phyloP scores from a whole-genome alignment of 2,888 invertebrate genomes.

The Ectemnius cavifrons region DNA sequence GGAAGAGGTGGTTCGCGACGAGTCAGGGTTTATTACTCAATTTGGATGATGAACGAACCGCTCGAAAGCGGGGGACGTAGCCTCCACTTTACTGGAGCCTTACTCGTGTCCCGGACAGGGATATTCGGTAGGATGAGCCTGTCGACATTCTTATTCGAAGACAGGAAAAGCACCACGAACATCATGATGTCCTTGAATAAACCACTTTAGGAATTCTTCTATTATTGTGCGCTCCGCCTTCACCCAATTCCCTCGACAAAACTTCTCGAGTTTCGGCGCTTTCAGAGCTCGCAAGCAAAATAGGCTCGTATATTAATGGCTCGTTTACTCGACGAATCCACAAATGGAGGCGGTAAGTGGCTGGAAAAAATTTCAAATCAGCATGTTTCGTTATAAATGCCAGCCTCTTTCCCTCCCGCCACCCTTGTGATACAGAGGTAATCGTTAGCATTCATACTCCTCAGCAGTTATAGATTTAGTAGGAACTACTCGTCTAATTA shows the following conservation, averaged over 20 bases:
- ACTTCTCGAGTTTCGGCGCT: no score
- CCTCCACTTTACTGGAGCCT: slow-evolving; percentile 14
- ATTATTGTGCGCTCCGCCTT: no score
- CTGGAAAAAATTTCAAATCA: neutral
- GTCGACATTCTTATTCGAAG: slow-evolving; percentile 12
- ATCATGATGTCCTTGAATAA: no score
- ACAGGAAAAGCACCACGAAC: no score
- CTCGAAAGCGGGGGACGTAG: slow-evolving; percentile 16
- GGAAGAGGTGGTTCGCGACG: slow-evolving; percentile 17
- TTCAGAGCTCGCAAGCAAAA: no score
- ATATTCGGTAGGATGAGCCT: slow-evolving; percentile 48
- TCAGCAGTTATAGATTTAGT: slow-evolving; percentile 25
- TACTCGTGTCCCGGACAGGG: slow-evolving; percentile 31
- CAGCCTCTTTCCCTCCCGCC: neutral
- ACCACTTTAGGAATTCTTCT: no score
- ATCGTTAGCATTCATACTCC: slow-evolving; percentile 10
- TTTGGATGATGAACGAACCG: slow-evolving; percentile 72
- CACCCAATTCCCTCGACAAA: no score
- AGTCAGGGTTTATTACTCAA: slow-evolving; percentile 71
- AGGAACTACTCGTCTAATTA: slow-evolving; percentile 45
- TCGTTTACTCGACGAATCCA: neutral
- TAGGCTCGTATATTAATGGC: neutral
- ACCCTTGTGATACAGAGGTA: neutral
- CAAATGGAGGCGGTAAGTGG: slow-evolving; percentile 2
- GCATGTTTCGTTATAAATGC: neutral